Evolutionary conservation across 2,888 invertebrate species (phyloP), one percentile per base, ranked within the genome.

Genomic region (Leptinotarsa tumamoca): DNA sequence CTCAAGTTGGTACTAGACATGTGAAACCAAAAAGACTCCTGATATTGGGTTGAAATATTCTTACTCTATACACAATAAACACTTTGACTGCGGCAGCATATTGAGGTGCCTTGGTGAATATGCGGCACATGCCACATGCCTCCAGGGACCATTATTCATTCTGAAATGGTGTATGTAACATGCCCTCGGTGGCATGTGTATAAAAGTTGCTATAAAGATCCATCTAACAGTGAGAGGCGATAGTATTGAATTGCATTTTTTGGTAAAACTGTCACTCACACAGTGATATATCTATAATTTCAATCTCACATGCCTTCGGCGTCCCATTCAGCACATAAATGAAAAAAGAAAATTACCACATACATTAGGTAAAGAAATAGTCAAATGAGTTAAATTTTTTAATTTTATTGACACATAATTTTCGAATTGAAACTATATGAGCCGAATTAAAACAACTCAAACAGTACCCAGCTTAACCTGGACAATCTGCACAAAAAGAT

Each of bases 111-210:
- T 27, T 27, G 4, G 27, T 27, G 27, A 27, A 27, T 27, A 27
- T 27, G 27, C 27, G 27, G 27, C 33, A 51, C 14, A 51, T 51
- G 4, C 51, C 51, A 51, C 14, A 51, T 51, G 4, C 51, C 51
- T 4, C 51, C 4, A 14, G 51, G 51, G 51, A 51, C 4, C 21
- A 15, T 17, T 56, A 7, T n/a, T 18, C 56, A 18, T 56, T 18
- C 18, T 56, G 56, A 56, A 56, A 10, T 18, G 10, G n/a, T 56
- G n/a, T 56, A 21, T 21, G 56, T 56, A 56, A 56, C 4, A 18
- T 56, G 56, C 56, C 56, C n/a, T 18, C 56, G 56, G 56, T 56
- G 56, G 56, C 56, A 56, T 52, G 52, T 52, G 4, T 15, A 17
- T n/a, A 52, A 17, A 52, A 17, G n/a, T 52, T 4, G 14, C 5